Evolutionary conservation across 2,888 invertebrate species (phyloP).

Genomic region (Willowsia nigromaculata): DNA sequence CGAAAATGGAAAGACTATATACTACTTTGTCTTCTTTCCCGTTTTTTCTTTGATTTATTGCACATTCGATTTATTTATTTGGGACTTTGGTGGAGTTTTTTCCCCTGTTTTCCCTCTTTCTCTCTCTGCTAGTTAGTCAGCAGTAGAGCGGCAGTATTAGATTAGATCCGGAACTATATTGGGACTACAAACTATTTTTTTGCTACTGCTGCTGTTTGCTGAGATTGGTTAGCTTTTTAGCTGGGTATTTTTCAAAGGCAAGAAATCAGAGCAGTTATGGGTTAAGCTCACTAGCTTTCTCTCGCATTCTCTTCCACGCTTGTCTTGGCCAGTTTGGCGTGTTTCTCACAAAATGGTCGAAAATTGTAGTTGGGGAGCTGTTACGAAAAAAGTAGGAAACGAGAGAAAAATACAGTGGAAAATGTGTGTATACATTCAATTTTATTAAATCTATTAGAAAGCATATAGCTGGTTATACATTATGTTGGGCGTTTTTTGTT

Average conservation of each 20-base stretch:
- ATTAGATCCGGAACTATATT: constrained; percentile 21
- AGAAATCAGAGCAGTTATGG: constrained; percentile 3
- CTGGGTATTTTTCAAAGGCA: constrained; percentile 36
- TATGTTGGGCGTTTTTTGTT: constrained; percentile 18
- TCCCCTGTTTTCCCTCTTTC: not conserved
- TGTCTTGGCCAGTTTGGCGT: constrained; percentile 10
- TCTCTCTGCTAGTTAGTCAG: constrained; percentile 33
- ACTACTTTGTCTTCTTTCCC: constrained; percentile 23
- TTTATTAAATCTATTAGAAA: not conserved
- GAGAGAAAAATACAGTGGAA: not conserved
- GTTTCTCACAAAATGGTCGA: not conserved
- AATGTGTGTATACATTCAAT: not conserved
- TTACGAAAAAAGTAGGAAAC: not conserved
- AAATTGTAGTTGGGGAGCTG: not conserved
- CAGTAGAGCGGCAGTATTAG: constrained; percentile 49
- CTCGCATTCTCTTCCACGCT: not conserved
- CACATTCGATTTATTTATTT: constrained; percentile 69
- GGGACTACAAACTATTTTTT: constrained; percentile 14
- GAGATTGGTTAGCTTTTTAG: constrained; percentile 48
- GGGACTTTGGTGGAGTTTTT: constrained; percentile 51
- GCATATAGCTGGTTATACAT: not conserved
- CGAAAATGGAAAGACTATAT: not conserved
- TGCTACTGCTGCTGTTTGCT: constrained; percentile 12
- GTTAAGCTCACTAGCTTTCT: not conserved
- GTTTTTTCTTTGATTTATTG: constrained; percentile 63